Percentiles rank a stretch among this genome's conserved stretches.
Evolutionary conservation across 2,888 invertebrate species (phyloP).

Genomic region (Allygus modestus): DNA sequence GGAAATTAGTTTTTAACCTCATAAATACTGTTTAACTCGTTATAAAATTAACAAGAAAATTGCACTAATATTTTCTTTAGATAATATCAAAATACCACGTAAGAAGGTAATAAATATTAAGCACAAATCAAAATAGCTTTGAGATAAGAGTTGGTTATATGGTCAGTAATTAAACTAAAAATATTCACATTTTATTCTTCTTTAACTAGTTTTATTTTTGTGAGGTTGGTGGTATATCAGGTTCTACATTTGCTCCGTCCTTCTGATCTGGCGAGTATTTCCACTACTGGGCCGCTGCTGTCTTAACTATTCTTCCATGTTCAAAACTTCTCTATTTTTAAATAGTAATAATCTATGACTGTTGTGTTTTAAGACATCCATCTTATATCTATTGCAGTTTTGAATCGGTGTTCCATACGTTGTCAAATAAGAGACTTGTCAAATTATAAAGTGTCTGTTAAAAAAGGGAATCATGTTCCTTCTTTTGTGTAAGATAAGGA

Average conservation of each 20-base stretch:
- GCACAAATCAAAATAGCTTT: too few species aligned
- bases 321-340: neutral
- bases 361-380: neutral
- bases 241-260: neutral
- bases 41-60: too few species aligned
- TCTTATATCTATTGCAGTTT: neutral
- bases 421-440: neutral
- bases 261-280: neutral
- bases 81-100: too few species aligned
- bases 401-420: neutral
- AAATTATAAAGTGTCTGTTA: constrained; percentile 19
- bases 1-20: too few species aligned
- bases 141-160: too few species aligned
- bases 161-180: too few species aligned
- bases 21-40: too few species aligned
- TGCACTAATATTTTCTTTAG: too few species aligned
- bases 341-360: neutral
- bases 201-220: too few species aligned
- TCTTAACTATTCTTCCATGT: neutral
- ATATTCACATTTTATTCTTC: too few species aligned
- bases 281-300: neutral
- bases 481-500: neutral
- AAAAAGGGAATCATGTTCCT: neutral
- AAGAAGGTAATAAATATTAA: too few species aligned
- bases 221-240: neutral